Base-by-base conservation (phyloP, 1,140 invertebrate species). In the Drosophila saltans region DNA sequence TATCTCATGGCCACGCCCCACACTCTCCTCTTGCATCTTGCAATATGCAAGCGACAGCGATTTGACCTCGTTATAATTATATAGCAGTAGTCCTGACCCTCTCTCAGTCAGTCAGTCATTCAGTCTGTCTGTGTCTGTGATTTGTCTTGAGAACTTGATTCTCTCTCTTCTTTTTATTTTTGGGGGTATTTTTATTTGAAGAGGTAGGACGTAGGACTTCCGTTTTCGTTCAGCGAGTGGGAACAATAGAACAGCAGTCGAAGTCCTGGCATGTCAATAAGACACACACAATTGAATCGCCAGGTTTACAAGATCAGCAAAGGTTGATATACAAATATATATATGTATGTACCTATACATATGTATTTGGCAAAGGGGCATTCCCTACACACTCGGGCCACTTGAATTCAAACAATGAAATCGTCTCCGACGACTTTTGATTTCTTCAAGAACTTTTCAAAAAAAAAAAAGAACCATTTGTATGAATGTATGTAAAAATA, bases 61-160 rank as follows among this genome's bases (percentile, higher is more conserved):
- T 66, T 79, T 88, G 83, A 88, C 83, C 83, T 88, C 81, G 83
- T 79, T 71, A 74, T 88, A 88, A 88, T 88, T 89, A 89, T 86
- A 78, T 58, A 39, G 52, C 16, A 5, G 1, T 36, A 9, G 67
- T 78, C 69, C 75, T 75, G 77, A 80, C 72, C 77, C 80, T 45
- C 28, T n/a, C 8, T 24, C 45, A 28, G 62, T 11, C 62, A 16
- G 24, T n/a, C 48, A 45, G 39, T 26, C 55, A 40, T 33, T 59
- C 48, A 40, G 61, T 48, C 58, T 59, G 33, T 7, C 33, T 36
- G 33, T 36, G 3, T 36, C 65, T 76, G 72, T 75, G 30, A 36
- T 77, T 65, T 76, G 75, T 70, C 75, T 77, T 75, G 72, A 45
- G 66, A 59, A 69, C 59, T 69, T 58, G 59, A 36, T 58, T 68